Conservation (phyloP, 2,888 invertebrate species). For the Lasioglossum vierecki region DNA sequence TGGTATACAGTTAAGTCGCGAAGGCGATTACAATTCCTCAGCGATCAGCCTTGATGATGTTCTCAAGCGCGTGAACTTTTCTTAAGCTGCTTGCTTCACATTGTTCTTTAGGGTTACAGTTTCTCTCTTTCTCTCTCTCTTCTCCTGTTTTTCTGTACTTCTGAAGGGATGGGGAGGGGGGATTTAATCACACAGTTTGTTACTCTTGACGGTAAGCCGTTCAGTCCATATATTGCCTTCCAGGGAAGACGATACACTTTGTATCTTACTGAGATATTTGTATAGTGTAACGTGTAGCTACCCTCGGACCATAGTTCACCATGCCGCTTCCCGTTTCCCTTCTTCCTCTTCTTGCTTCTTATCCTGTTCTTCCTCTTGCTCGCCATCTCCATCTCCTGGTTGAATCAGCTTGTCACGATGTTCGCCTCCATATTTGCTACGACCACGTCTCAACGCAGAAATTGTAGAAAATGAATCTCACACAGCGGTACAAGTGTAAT, state of each 20-base stretch:
- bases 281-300: constrained; percentile 80
- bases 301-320: constrained; percentile 81
- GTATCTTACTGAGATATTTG: constrained; percentile 45
- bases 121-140: neutral
- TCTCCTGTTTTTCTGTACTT: constrained; percentile 20
- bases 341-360: neutral
- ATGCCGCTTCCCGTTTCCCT: constrained; percentile 73
- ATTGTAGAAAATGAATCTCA: constrained; percentile 46
- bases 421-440: constrained; percentile 24
- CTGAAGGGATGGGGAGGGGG: constrained; percentile 43
- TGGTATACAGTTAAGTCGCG: constrained; percentile 46
- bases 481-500: constrained; percentile 29
- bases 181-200: constrained; percentile 60
- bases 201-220: constrained; percentile 60
- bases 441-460: constrained; percentile 52
- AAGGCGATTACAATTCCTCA: constrained; percentile 54
- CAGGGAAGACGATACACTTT: constrained; percentile 50
- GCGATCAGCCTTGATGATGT: constrained; percentile 60
- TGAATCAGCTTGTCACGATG: constrained; percentile 3
- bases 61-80: constrained; percentile 38
- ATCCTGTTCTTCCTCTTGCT: constrained; percentile 17
- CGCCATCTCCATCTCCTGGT: neutral
- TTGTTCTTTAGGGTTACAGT: constrained; percentile 39
- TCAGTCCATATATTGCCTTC: constrained; percentile 60
- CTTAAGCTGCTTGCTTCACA: constrained; percentile 44